phyloP scores from a whole-genome alignment of 1,140 invertebrate genomes.

The Drosophila parvula region DNA sequence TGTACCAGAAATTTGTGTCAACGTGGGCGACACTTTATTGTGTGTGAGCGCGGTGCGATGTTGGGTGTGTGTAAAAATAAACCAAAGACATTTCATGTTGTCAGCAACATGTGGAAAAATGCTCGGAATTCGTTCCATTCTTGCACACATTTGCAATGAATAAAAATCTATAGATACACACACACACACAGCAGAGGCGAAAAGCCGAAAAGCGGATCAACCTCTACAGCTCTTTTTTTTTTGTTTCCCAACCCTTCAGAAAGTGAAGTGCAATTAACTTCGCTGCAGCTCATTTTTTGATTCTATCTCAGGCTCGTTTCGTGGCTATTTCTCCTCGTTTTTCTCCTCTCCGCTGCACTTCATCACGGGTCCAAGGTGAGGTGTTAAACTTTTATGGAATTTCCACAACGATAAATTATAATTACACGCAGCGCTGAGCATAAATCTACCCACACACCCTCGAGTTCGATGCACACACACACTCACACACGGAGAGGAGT shows the following conservation, averaged over 20 bases:
- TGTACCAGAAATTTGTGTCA: constrained; percentile 69
- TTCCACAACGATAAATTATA: constrained; percentile 74
- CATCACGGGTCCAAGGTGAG: constrained; percentile 52
- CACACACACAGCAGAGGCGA: neutral
- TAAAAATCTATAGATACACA: constrained; percentile 38
- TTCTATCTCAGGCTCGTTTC: constrained; percentile 39
- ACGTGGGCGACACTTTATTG: constrained; percentile 68
- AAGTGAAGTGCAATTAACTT: constrained; percentile 66
- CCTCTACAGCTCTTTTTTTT: constrained; percentile 6
- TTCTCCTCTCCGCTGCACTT: constrained; percentile 36
- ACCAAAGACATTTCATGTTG: constrained; percentile 59
- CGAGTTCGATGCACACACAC: constrained; percentile 1
- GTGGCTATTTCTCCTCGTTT: neutral
- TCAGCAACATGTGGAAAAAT: constrained; percentile 51
- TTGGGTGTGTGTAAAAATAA: constrained; percentile 61
- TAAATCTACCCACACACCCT: constrained; percentile 45
- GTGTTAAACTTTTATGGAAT: constrained; percentile 74
- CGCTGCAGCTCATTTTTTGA: constrained; percentile 21
- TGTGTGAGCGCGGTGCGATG: constrained; percentile 16
- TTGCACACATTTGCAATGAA: constrained; percentile 46
- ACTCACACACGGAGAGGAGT: constrained; percentile 8
- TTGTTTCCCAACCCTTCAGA: constrained; percentile 54
- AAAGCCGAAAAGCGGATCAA: constrained; percentile 36
- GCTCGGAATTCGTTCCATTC: constrained; percentile 46
- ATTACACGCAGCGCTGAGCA: constrained; percentile 62